Evolutionary conservation across 2,888 invertebrate species (phyloP), one percentile per base, ranked within the genome.

Genomic region (Lacanobia wlatinum): DNA sequence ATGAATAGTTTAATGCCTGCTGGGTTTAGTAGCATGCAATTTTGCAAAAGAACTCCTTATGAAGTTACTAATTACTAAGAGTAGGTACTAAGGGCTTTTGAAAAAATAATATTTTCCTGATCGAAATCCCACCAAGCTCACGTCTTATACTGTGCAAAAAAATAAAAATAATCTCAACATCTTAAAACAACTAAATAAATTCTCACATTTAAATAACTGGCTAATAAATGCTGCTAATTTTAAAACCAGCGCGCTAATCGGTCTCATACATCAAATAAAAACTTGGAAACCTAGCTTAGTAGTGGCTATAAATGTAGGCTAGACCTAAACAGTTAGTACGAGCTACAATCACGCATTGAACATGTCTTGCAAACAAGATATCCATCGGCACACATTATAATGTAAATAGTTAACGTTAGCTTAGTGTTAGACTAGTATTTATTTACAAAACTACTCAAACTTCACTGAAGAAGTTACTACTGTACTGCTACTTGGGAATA

Each of bases 281-380:
- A 56, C 38, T 28, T 61, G 50, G 16, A 70, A 70, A 61, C 23
- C 2, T 8, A 59, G 50, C 23, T 40, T 16, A 28, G 6, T 34
- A 72, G 12, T 60, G 12, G 23, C 28, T n/a, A 12, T 50, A 61
- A 62, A 78, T 58, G 56, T 62, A 58, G 64, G 62, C 1, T 61
- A 79, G 28, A 73, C 28, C 55, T 73, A 72, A 52, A 64, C 56
- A 72, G 21, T 50, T 63, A 34, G 40, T 40, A 46, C 38, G 38
- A 78, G 34, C 21, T 34, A 60, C 12, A 43, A 66, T 66, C 74
- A 73, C 52, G 65, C 73, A 66, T 58, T 23, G 23, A 28, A n/a
- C 65, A 73, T 58, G 40, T 38, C 5, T 28, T 55, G 23, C 50
- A 78, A 72, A 73, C 28, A 62, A 79, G 80, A 73, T 80, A 53